These are phyloP conservation scores for Bilobella aurantiaca DNA, from an alignment of 1,140 invertebrate species.

Conservation along the genomic window DNA sequence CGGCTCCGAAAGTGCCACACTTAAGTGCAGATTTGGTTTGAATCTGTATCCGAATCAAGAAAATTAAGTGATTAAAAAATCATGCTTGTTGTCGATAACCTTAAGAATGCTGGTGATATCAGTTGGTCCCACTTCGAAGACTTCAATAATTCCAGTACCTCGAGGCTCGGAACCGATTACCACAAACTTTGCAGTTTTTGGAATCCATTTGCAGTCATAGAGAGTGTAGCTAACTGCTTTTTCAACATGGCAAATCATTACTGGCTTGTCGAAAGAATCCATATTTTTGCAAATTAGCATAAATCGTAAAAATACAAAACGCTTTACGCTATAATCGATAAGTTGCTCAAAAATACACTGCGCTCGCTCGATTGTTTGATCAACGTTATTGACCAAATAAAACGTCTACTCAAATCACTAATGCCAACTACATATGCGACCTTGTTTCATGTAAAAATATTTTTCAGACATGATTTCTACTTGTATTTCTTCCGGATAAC, in stretches of 20 bases:
- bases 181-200: constrained; percentile 81
- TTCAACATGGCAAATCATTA: constrained; percentile 78
- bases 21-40: constrained; percentile 74
- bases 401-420: too few species aligned
- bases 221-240: constrained; percentile 72
- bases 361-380: too few species aligned
- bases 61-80: constrained; percentile 1
- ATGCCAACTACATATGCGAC: too few species aligned
- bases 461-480: too few species aligned
- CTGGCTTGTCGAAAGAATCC: constrained; percentile 61
- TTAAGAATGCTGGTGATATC: constrained; percentile 61
- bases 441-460: too few species aligned
- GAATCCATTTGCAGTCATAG: constrained; percentile 91
- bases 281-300: constrained; percentile 9
- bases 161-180: constrained; percentile 71
- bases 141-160: constrained; percentile 71
- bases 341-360: too few species aligned
- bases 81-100: constrained; percentile 35
- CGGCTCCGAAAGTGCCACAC: constrained; percentile 85
- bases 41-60: constrained; percentile 41
- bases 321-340: too few species aligned
- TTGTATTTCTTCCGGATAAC: too few species aligned
- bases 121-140: constrained; percentile 68
- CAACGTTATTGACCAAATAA: too few species aligned
- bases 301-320: too few species aligned